These are phyloP conservation scores for Cavia porcellus DNA, from an alignment of 2,113 vertebrate genomes.

Conservation along the genomic window DNA sequence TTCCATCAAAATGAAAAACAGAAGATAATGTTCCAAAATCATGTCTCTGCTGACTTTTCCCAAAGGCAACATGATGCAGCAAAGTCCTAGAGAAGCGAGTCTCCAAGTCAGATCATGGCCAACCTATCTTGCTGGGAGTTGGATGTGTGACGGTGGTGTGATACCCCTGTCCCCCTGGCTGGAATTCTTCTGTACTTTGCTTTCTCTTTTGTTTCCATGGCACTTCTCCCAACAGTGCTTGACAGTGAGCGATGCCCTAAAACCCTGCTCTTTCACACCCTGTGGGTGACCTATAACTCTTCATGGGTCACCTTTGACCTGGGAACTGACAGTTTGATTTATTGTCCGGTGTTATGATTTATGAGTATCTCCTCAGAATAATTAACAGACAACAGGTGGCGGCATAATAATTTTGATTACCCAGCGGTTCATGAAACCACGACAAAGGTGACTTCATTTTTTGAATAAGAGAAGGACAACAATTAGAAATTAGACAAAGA, in stretches of 20 bases:
- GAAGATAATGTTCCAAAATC: slow-evolving; percentile 59
- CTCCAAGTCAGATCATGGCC: slow-evolving; percentile 84
- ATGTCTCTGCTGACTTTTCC: slow-evolving; percentile 56
- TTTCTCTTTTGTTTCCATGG: slow-evolving; percentile 95
- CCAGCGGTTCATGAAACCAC: slow-evolving; percentile 92
- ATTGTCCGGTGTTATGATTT: slow-evolving; percentile 99
- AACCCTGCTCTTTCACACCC: slow-evolving; percentile 95
- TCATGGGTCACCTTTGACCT: slow-evolving; percentile 94
- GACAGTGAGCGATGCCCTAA: slow-evolving; percentile 98
- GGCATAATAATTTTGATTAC: slow-evolving; percentile 94
- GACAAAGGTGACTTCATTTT: slow-evolving; percentile 94
- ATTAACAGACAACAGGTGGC: slow-evolving; percentile 99
- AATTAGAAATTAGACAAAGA: slow-evolving; percentile 89
- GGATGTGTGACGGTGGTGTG: slow-evolving; percentile 92
- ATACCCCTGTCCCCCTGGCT: slow-evolving; percentile 92
- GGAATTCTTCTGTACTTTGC: slow-evolving; percentile 93
- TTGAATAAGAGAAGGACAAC: slow-evolving; percentile 88
- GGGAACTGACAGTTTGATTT: slow-evolving; percentile 99
- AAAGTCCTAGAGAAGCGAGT: slow-evolving; percentile 83
- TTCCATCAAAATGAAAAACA: background rate
- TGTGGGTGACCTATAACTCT: slow-evolving; percentile 96
- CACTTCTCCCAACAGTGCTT: slow-evolving; percentile 93
- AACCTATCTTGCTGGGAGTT: slow-evolving; percentile 90
- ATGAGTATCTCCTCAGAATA: slow-evolving; percentile 99
- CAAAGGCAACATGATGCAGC: slow-evolving; percentile 87